A percentile compares a stretch with the other conserved stretches of the same genome.
Evolutionary conservation across 2,797 vertebrate species (phyloP).

Genomic region (Gambusia yucatana): DNA sequence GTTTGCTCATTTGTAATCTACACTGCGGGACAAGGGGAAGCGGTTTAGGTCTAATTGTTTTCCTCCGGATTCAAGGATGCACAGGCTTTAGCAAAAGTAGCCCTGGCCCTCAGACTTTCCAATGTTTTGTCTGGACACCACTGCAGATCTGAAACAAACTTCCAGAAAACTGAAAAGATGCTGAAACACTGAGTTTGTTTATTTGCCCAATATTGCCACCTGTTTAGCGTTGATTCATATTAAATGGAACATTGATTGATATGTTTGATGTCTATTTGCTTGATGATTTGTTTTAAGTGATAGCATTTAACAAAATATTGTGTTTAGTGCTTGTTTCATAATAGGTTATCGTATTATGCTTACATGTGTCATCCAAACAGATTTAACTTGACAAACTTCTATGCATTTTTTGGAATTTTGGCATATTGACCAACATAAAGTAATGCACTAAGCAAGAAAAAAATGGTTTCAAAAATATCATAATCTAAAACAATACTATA

Average conservation of each 20-base stretch:
- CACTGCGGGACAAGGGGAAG: conserved; percentile 73
- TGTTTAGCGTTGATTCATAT: no score
- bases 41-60: conserved; percentile 77
- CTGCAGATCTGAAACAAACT: no score
- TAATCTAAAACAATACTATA: neutral
- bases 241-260: no score
- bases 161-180: no score
- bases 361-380: no score
- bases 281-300: no score
- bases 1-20: conserved; percentile 82
- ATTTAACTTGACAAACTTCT: neutral
- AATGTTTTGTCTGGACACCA: neutral
- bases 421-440: neutral
- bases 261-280: no score
- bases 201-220: no score
- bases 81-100: neutral
- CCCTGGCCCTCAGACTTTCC: neutral
- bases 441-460: neutral
- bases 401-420: neutral
- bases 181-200: no score
- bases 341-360: no score
- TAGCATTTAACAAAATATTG: no score
- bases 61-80: conserved; percentile 61
- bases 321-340: no score
- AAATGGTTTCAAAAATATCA: neutral